phyloP scores from a whole-genome alignment of 2,888 invertebrate genomes.

The Epistrophe eligans region DNA sequence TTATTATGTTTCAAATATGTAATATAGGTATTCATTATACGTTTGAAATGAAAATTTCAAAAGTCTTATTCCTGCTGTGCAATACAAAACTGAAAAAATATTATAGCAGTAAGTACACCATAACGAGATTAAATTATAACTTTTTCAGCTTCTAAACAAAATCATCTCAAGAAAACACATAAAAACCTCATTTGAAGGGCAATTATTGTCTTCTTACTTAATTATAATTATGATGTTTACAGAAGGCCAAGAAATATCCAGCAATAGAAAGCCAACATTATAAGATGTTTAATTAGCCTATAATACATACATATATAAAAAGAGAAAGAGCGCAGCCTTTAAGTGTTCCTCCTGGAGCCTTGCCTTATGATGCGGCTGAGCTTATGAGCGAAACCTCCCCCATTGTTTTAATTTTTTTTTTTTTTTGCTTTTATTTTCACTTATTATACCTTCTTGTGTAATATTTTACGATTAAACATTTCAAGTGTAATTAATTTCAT shows the following conservation, averaged over 20 bases:
- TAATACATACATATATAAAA: too few species aligned
- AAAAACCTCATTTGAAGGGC: neutral
- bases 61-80: too few species aligned
- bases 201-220: neutral
- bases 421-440: conserved; percentile 11
- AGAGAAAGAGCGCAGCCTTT: neutral
- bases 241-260: neutral
- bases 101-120: too few species aligned
- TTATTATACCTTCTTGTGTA: conserved; percentile 19
- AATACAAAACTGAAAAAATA: too few species aligned
- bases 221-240: conserved; percentile 14
- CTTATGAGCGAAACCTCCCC: conserved; percentile 9
- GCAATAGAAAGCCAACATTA: conserved; percentile 11
- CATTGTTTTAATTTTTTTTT: neutral
- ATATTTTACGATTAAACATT: conserved; percentile 55
- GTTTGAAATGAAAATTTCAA: too few species aligned
- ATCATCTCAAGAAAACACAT: neutral
- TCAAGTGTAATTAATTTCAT: conserved; percentile 69
- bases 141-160: neutral
- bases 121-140: too few species aligned
- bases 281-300: conserved; percentile 29
- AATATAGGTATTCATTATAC: too few species aligned
- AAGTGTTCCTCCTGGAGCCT: conserved; percentile 1
- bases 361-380: neutral
- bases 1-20: too few species aligned